These are phyloP conservation scores for Eumaeus atala DNA, from an alignment of 1,140 invertebrate species.

Conservation along the genomic window DNA sequence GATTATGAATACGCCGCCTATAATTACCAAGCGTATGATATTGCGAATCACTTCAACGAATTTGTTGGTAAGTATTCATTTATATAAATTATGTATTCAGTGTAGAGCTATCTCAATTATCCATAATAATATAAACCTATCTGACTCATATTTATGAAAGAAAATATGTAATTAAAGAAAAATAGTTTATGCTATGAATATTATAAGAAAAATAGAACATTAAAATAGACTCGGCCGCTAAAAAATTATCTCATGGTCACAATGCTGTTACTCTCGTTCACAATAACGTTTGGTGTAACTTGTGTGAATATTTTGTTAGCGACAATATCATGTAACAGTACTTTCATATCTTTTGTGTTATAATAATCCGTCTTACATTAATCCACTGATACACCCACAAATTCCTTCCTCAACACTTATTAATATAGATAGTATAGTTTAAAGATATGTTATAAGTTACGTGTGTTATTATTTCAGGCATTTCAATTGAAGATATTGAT, in stretches of 20 bases:
- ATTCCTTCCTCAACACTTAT: neutral
- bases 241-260: no score
- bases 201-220: no score
- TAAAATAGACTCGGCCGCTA: no score
- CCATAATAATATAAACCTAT: no score
- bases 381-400: conserved; percentile 23
- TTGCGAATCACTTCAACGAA: conserved; percentile 98
- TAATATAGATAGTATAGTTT: neutral
- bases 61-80: conserved; percentile 85
- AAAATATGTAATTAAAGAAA: no score
- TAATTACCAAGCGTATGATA: conserved; percentile 97
- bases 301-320: no score
- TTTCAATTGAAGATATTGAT: conserved; percentile 80
- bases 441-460: neutral
- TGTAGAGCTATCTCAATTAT: no score
- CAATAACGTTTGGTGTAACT: no score
- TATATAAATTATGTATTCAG: no score
- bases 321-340: neutral
- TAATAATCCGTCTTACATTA: conserved; percentile 2
- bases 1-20: conserved; percentile 97
- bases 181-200: no score
- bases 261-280: no score
- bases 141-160: no score
- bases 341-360: neutral
- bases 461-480: conserved; percentile 69